Conservation (phyloP, 2,888 invertebrate genomes). For the Prionchulus punctatus region DNA sequence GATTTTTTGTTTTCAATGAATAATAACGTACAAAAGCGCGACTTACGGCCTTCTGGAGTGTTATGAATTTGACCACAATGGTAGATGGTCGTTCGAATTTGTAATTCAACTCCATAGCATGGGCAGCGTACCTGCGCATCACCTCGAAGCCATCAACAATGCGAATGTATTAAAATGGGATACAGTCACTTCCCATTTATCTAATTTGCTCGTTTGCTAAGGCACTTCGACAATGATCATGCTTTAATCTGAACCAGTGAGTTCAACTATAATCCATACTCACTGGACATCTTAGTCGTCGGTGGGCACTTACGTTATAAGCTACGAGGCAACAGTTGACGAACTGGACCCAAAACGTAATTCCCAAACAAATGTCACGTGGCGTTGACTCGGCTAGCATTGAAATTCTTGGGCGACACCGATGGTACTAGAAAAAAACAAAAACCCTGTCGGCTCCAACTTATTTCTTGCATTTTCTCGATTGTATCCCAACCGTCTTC, state of each 20-base stretch:
- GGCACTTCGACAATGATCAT: no score
- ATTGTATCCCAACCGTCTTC: constrained; percentile 54
- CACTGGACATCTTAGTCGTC: no score
- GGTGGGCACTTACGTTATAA: constrained; percentile 53
- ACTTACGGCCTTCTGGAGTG: constrained; percentile 62
- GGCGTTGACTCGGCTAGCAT: constrained; percentile 55
- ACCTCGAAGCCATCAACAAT: constrained; percentile 60
- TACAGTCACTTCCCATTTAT: background rate
- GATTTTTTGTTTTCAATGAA: background rate
- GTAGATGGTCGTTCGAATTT: constrained; percentile 74
- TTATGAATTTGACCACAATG: constrained; percentile 61
- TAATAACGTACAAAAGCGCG: background rate
- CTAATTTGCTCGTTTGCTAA: no score
- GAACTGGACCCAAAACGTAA: constrained; percentile 57
- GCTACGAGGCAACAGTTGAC: constrained; percentile 70
- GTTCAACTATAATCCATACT: no score
- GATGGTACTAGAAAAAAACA: constrained; percentile 45
- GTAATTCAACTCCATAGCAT: constrained; percentile 75
- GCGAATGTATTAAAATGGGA: constrained; percentile 43
- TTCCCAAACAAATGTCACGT: constrained; percentile 70
- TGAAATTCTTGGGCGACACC: constrained; percentile 65
- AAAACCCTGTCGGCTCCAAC: background rate
- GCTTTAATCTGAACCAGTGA: constrained; percentile 22
- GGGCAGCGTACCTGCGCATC: constrained; percentile 65
- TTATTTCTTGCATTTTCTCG: background rate